Base-by-base conservation (phyloP, 2,113 vertebrate genomes). In the Oryzias javanicus region DNA sequence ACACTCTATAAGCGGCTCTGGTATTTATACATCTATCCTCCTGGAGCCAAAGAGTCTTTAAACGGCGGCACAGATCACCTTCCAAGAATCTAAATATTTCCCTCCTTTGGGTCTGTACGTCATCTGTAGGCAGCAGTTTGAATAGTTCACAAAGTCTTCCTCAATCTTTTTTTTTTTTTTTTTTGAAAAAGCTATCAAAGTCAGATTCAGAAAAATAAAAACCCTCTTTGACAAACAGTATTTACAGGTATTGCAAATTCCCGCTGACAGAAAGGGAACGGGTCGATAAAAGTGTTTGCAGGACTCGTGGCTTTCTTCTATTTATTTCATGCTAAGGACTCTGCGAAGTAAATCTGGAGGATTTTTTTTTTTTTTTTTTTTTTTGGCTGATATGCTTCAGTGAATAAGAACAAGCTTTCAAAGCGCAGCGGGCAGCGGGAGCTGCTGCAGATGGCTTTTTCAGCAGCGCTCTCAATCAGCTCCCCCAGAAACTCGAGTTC, bases 391-490 rank as follows among this genome's bases (percentile, higher is more conserved):
- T 64, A 41, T 22, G 48, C 58, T 60, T 66, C 5, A 13, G 52
- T 70, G 60, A 82, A 77, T 47, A 22, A 46, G 48, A 72, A 42
- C 51, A 55, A 50, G 57, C 61, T 70, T 80, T 78, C 71, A 82
- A 68, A 83, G 76, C 70, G 58, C 74, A 84, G 79, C 71, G 59
- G 67, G 76, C 62, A 60, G 51, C 55, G 7, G 14, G 55, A 71
- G 51, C 60, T 60, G 70, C 56, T 62, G 71, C 67, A 74, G 67
- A 80, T 73, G 70, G 57, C 68, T 1, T 61, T 62, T 63, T 22
- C 63, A 56, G 65, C 60, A 15, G 42, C 56, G 42, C 52, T 18
- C 62, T 70, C 54, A 55, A 55, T 74, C 57, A 60, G 54, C 62
- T 72, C 62, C 59, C 27, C 1, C 1, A 44, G 22, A 72, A 66